Conservation (phyloP, 2,113 vertebrate genomes). For the Perccottus glenii region DNA sequence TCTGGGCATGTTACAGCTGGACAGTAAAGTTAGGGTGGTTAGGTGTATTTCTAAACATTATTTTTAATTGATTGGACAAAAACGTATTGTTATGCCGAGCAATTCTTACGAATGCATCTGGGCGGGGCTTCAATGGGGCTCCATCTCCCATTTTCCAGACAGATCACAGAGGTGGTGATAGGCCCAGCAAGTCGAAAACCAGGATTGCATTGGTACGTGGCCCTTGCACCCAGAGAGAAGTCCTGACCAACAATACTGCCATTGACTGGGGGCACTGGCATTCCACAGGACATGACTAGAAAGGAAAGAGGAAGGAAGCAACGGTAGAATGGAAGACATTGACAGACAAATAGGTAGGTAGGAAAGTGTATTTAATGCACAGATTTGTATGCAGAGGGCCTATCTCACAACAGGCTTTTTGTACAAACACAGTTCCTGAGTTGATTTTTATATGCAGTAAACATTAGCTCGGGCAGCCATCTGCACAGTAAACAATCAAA, state of each 20-base stretch:
- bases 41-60: not conserved
- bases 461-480: slow-evolving; percentile 52
- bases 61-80: not conserved
- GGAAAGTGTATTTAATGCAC: slow-evolving; percentile 15
- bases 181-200: slow-evolving; percentile 86
- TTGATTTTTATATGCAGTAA: slow-evolving; percentile 47
- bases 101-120: slow-evolving; percentile 87
- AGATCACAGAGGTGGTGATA: slow-evolving; percentile 78
- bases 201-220: slow-evolving; percentile 87
- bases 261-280: slow-evolving; percentile 87
- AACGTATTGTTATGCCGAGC: not conserved
- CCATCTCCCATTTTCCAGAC: slow-evolving; percentile 91
- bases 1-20: slow-evolving; percentile 92
- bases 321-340: not conserved
- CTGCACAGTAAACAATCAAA: slow-evolving; percentile 56
- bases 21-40: slow-evolving; percentile 8
- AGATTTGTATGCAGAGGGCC: slow-evolving; percentile 35
- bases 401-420: slow-evolving; percentile 31
- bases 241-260: slow-evolving; percentile 91
- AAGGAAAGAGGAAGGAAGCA: not conserved
- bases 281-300: slow-evolving; percentile 92
- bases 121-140: slow-evolving; percentile 87
- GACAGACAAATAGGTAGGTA: not conserved
- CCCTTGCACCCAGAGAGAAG: slow-evolving; percentile 91
- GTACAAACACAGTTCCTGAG: slow-evolving; percentile 41